These are phyloP conservation scores for Nomada ferruginata DNA, from an alignment of 2,888 invertebrate species.

Conservation along the genomic window DNA sequence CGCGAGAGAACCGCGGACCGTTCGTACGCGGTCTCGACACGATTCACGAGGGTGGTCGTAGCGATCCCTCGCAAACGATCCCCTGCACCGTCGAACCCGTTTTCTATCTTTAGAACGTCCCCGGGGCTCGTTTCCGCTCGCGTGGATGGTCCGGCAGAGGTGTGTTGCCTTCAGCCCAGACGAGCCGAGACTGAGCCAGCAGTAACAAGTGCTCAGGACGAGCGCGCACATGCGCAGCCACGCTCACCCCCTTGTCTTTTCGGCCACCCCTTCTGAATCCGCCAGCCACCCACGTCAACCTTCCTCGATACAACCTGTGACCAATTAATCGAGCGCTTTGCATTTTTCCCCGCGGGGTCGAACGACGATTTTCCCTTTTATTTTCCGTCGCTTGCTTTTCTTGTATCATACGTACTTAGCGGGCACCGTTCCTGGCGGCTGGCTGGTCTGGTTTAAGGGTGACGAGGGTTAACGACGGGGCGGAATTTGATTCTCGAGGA, in stretches of 20 bases:
- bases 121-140: constrained; percentile 60
- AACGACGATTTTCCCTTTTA: background rate
- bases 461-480: background rate
- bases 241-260: constrained; percentile 43
- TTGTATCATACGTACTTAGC: no score
- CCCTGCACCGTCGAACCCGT: constrained; percentile 5
- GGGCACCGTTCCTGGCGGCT: no score
- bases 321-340: constrained; percentile 66
- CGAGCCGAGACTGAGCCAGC: constrained; percentile 82
- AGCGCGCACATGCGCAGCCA: constrained; percentile 72
- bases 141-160: constrained; percentile 52
- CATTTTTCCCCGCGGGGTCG: constrained; percentile 45
- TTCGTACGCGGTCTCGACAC: background rate
- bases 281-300: background rate
- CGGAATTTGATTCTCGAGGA: no score
- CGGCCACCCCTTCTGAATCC: constrained; percentile 16
- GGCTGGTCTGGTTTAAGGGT: no score
- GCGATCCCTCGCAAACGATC: constrained; percentile 6
- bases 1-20: no score
- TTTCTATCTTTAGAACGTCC: constrained; percentile 68
- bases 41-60: background rate
- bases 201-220: constrained; percentile 76
- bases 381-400: no score
- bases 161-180: constrained; percentile 81
- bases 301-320: constrained; percentile 53